phyloP scores from a whole-genome alignment of 2,888 invertebrate genomes.

The Melieria omissa region DNA sequence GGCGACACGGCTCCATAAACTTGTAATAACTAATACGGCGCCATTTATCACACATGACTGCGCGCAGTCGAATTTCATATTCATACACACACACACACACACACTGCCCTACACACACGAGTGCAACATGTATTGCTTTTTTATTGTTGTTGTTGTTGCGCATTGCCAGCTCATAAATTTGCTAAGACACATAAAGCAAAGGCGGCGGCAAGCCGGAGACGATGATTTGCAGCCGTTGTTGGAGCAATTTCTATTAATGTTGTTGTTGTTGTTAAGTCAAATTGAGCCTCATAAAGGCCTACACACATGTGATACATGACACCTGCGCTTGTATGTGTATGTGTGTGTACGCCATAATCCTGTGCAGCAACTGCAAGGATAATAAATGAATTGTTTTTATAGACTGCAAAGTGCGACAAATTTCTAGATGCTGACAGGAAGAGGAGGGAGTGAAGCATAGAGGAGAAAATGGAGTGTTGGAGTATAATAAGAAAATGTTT shows the following conservation, averaged over 20 bases:
- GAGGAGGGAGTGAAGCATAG: background rate
- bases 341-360: background rate
- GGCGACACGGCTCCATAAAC: slow-evolving; percentile 1
- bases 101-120: slow-evolving; percentile 14
- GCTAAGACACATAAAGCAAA: too few relatives aligned
- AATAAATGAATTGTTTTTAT: slow-evolving; percentile 38
- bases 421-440: background rate
- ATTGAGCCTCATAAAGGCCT: slow-evolving; percentile 57
- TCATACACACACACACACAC: background rate
- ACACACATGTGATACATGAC: slow-evolving; percentile 52
- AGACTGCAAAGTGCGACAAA: background rate
- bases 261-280: slow-evolving; percentile 31
- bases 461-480: background rate
- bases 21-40: slow-evolving; percentile 44
- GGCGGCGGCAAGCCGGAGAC: slow-evolving; percentile 29
- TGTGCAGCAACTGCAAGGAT: slow-evolving; percentile 14
- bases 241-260: too few relatives aligned
- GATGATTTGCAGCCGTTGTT: slow-evolving; percentile 65
- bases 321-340: slow-evolving; percentile 14
- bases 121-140: too few relatives aligned
- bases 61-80: slow-evolving; percentile 42
- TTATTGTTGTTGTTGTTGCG: too few relatives aligned
- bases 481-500: too few relatives aligned
- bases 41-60: slow-evolving; percentile 64
- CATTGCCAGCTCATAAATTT: too few relatives aligned